Evolutionary conservation across 2,113 vertebrate species (phyloP).

Genomic region (Caranx melampygus): DNA sequence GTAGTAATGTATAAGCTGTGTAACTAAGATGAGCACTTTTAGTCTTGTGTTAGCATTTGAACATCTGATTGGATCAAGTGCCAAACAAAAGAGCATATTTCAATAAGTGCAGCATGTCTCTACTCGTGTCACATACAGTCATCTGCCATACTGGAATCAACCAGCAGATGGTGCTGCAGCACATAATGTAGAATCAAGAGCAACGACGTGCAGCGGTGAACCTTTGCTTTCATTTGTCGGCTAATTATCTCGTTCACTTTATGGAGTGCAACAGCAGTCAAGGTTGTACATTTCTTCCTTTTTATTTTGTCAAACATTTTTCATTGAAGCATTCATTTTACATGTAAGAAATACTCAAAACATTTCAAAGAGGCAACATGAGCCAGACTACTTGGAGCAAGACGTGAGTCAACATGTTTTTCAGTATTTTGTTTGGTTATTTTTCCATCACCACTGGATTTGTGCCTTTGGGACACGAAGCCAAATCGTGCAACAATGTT

Average conservation of each 20-base stretch:
- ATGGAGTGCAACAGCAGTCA: neutral
- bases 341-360: constrained; percentile 63
- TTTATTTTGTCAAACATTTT: constrained; percentile 65
- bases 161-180: constrained; percentile 54
- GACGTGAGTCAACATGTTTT: constrained; percentile 36
- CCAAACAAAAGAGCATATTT: neutral
- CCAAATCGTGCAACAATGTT: neutral
- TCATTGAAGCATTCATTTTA: constrained; percentile 66
- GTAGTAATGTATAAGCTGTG: no score
- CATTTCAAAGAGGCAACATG: constrained; percentile 41
- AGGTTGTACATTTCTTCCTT: neutral
- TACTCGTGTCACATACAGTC: neutral
- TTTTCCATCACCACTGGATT: neutral
- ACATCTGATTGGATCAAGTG: no score
- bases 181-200: neutral
- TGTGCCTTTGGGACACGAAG: neutral
- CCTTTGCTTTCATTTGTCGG: neutral
- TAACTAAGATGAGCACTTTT: no score
- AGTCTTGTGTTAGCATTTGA: no score
- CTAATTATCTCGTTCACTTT: neutral
- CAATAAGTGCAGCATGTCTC: neutral
- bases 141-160: rapidly evolving
- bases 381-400: constrained; percentile 38
- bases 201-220: neutral
- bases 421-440: neutral